phyloP scores from a whole-genome alignment of 2,113 vertebrate genomes.

The Echinops telfairi region DNA sequence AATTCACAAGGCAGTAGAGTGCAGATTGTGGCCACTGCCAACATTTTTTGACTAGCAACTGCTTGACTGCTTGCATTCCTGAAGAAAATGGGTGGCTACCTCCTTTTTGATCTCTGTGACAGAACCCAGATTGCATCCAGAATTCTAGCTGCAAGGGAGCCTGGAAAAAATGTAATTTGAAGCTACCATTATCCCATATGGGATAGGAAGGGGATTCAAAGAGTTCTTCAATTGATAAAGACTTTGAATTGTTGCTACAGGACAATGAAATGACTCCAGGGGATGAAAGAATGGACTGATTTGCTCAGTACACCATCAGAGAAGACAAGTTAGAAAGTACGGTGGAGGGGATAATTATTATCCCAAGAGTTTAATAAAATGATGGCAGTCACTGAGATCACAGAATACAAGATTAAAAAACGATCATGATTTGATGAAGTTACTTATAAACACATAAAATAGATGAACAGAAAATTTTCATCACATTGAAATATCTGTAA shows the following conservation, averaged over 20 bases:
- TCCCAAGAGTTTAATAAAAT: background rate
- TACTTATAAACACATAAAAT: background rate
- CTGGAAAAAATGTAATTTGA: background rate
- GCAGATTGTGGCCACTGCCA: background rate
- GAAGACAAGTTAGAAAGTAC: background rate
- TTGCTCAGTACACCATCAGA: background rate
- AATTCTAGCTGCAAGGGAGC: background rate
- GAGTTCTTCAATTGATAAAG: background rate
- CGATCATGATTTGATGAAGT: background rate
- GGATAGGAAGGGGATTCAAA: background rate
- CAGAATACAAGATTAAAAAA: conserved; percentile 8
- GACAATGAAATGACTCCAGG: background rate
- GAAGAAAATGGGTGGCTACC: background rate
- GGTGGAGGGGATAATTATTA: background rate
- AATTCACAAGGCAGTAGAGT: background rate
- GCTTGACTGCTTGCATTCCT: background rate
- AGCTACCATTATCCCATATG: background rate
- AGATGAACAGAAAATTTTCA: background rate
- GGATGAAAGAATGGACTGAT: background rate
- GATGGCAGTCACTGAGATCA: background rate
- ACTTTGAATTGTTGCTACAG: background rate
- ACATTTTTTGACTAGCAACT: background rate
- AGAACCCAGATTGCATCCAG: background rate
- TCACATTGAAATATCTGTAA: background rate
- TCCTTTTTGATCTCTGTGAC: background rate